Evolutionary conservation across 2,888 invertebrate species (phyloP).

Genomic region (Belgica antarctica): DNA sequence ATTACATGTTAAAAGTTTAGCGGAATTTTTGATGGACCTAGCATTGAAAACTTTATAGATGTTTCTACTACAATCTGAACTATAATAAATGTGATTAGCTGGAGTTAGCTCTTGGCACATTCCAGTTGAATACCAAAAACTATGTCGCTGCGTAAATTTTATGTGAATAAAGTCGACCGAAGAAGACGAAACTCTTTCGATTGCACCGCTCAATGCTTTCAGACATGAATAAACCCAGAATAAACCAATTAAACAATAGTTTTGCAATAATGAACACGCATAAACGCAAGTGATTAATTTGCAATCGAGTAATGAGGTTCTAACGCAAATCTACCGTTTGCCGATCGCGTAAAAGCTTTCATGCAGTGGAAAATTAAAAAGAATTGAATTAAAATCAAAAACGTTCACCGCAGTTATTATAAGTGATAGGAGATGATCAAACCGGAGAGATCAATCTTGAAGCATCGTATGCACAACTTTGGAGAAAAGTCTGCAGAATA

Average conservation of each 20-base stretch:
- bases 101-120: neutral
- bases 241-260: conserved; percentile 8
- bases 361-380: neutral
- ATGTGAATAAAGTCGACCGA: neutral
- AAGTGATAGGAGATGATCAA: no score
- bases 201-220: neutral
- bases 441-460: no score
- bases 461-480: neutral
- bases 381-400: conserved; percentile 3
- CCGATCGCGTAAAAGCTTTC: no score
- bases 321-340: no score
- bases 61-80: neutral
- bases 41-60: neutral
- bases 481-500: neutral
- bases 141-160: neutral
- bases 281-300: no score
- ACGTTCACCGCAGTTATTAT: neutral
- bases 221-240: neutral
- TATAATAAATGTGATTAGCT: neutral
- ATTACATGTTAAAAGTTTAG: neutral
- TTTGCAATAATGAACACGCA: no score
- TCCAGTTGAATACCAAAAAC: no score
- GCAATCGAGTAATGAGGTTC: no score
- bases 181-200: neutral
- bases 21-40: neutral